Evolutionary conservation across 2,797 vertebrate species (phyloP), one percentile per base, ranked within the genome.

Genomic region (Aselliscus stoliczkanus): DNA sequence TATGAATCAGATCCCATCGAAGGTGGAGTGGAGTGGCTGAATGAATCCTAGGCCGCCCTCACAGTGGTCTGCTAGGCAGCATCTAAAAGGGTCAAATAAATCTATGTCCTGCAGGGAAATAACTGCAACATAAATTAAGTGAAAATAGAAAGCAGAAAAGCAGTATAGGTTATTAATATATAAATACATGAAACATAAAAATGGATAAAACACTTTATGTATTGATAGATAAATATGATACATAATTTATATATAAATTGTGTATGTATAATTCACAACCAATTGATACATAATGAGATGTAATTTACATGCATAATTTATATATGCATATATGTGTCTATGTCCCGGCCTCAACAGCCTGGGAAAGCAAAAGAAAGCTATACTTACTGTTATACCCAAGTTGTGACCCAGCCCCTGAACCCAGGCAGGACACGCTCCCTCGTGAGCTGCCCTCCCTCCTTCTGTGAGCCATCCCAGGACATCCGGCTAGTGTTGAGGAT

Each of bases 171-270:
- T 54, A 88, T 93, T 79, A 79, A 44, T 87, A 52, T 54, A 93
- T 62, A 62, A 92, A 60, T 67, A 44, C 50, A 34, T 52, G 50
- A 92, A 62, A 34, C 81, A 50, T 62, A 84, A 52, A 90, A 58
- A 73, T 12, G 84, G 70, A 73, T 47, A 73, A 89, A 94, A 52
- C 76, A 69, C 73, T 88, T 85, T 67, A 15, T 81, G 64, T 65
- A 76, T 85, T 90, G 76, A 47, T 96, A 81, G 58, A 86, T 75
- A 92, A 89, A 52, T 58, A 7, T 0, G 13, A 81, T 97, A 27
- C 29, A 92, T 97, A 81, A 96, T 94, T 92, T 72, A 96, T 90
- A 25, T 17, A 90, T 81, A 73, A 72, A 88, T 90, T 42, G 54
- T 64, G 10, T 47, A 42, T 62, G 25, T 23, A 54, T 80, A 67